phyloP scores from a whole-genome alignment of 2,797 vertebrate species.

The Limnodromus scolopaceus region DNA sequence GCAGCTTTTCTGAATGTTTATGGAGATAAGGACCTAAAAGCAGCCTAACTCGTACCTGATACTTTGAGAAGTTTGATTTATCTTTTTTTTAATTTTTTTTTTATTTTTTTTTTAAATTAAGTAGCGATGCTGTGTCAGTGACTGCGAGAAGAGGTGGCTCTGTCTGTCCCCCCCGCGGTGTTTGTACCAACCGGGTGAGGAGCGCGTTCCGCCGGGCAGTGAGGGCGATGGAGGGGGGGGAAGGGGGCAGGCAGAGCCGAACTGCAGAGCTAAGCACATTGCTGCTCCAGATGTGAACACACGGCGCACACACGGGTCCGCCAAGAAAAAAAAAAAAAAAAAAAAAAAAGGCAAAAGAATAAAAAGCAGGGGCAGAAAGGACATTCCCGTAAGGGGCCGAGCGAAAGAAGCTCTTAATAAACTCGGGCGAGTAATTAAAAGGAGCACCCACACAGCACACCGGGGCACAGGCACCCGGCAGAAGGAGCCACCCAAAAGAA shows the following conservation, averaged over 20 bases:
- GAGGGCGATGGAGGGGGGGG: background rate
- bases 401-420: background rate
- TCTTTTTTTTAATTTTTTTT: background rate
- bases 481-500: background rate
- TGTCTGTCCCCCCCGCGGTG: background rate
- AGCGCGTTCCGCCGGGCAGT: background rate
- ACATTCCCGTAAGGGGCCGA: background rate
- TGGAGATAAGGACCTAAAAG: background rate
- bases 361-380: background rate
- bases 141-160: background rate
- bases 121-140: background rate
- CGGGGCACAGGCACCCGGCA: background rate
- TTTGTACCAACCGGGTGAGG: background rate
- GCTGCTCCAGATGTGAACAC: constrained; percentile 6
- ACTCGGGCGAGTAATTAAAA: background rate
- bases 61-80: background rate
- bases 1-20: background rate
- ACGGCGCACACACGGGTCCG: background rate
- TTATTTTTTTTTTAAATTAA: background rate
- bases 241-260: background rate
- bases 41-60: background rate
- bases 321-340: background rate
- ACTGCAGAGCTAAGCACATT: constrained; percentile 43
- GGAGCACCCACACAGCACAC: background rate
- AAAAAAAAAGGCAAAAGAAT: background rate